Evolutionary conservation across 2,113 vertebrate genomes (phyloP).

Genomic region (Orthonyx spaldingii): DNA sequence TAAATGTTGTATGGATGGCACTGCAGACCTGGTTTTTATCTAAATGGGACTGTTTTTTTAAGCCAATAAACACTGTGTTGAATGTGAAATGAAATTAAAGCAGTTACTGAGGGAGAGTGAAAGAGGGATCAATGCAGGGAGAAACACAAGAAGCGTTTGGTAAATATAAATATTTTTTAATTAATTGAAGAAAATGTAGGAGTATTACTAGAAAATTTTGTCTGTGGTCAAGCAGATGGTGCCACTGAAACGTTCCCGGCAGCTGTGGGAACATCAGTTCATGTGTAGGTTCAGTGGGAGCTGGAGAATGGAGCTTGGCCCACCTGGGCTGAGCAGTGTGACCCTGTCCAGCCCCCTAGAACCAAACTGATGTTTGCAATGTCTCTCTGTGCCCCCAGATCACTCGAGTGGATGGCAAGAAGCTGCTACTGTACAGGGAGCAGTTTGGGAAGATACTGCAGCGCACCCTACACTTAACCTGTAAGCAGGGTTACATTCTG

Average conservation of each 20-base stretch:
- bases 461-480: conserved; percentile 88
- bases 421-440: conserved; percentile 87
- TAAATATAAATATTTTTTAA: not conserved
- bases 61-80: not conserved
- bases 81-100: not conserved
- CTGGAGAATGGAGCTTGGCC: not conserved
- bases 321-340: not conserved
- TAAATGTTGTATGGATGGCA: not conserved
- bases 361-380: not conserved
- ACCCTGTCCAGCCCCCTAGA: not conserved
- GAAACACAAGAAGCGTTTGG: not conserved
- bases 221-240: not conserved
- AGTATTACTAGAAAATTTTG: not conserved
- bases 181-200: fast-evolving
- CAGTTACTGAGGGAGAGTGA: not conserved
- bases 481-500: conserved; percentile 96
- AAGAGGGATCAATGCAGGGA: not conserved
- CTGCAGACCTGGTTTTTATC: not conserved
- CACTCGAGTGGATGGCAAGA: conserved; percentile 93
- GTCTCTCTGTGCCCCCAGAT: conserved; percentile 74
- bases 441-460: conserved; percentile 91
- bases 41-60: not conserved
- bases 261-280: not conserved
- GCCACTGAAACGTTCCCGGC: not conserved
- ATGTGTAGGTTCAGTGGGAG: not conserved